phyloP scores from a whole-genome alignment of 1,140 invertebrate genomes.

The Sinella curviseta region DNA sequence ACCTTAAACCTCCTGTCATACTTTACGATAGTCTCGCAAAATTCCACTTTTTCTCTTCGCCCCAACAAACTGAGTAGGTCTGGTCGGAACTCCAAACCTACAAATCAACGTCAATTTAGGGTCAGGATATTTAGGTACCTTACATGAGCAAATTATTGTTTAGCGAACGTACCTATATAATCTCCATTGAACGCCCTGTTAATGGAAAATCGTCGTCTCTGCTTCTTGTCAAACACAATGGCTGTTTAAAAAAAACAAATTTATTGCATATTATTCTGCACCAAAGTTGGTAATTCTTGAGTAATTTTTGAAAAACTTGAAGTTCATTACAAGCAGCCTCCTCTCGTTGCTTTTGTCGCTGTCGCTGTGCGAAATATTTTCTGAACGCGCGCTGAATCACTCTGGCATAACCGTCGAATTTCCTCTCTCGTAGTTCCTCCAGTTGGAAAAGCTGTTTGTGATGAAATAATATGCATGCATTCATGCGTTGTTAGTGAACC shows the following conservation, averaged over 20 bases:
- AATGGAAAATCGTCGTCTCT: slow-evolving; percentile 66
- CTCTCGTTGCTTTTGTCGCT: slow-evolving; percentile 64
- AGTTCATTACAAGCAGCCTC: slow-evolving; percentile 59
- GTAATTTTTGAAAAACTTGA: not conserved
- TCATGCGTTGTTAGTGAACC: not conserved
- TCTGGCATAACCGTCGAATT: slow-evolving; percentile 70
- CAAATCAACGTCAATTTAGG: not conserved
- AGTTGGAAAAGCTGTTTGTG: slow-evolving; percentile 71
- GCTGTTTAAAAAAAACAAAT: slow-evolving; percentile 58
- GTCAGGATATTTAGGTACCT: not conserved
- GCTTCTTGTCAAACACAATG: slow-evolving; percentile 68
- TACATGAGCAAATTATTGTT: too few species aligned
- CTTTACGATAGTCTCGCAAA: slow-evolving; percentile 70
- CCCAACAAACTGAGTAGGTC: slow-evolving; percentile 62
- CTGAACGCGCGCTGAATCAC: slow-evolving; percentile 73
- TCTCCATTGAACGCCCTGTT: slow-evolving; percentile 74
- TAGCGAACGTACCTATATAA: slow-evolving; percentile 62
- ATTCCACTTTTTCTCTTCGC: slow-evolving; percentile 69
- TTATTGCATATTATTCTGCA: too few species aligned
- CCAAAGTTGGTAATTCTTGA: not conserved
- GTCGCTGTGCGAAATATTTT: slow-evolving; percentile 67
- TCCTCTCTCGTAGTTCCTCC: slow-evolving; percentile 71
- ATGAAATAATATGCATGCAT: not conserved
- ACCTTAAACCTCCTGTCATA: slow-evolving; percentile 73
- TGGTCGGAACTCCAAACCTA: slow-evolving; percentile 66